phyloP scores from a whole-genome alignment of 2,113 vertebrate genomes.

The Oceanodroma tethys region DNA sequence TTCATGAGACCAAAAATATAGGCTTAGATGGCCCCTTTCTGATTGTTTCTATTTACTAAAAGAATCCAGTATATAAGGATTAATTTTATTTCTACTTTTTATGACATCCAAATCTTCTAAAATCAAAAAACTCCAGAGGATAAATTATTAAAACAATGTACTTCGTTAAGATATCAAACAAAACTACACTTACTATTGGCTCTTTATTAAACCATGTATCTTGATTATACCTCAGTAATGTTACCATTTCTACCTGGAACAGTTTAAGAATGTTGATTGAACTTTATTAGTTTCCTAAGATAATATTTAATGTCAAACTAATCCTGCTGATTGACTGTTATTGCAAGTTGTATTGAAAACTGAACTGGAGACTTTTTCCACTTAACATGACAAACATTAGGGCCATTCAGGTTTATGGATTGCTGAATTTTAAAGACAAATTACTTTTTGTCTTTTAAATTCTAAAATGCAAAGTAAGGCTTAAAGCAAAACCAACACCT shows the following conservation, averaged over 20 bases:
- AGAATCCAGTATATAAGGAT: not conserved
- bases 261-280: not conserved
- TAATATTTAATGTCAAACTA: not conserved
- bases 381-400: not conserved
- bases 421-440: not conserved
- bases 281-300: not conserved
- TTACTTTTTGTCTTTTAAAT: not conserved
- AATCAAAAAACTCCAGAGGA: not conserved
- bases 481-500: not conserved
- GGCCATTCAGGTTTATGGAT: not conserved
- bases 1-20: not conserved
- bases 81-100: not conserved
- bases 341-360: not conserved
- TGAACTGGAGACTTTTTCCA: not conserved
- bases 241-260: not conserved
- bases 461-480: not conserved
- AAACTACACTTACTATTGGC: not conserved
- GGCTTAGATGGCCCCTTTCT: not conserved
- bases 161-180: not conserved
- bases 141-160: not conserved
- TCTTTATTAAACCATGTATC: slow-evolving; percentile 7
- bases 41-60: not conserved
- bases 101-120: not conserved
- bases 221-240: not conserved
- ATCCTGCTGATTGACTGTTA: not conserved